Base-by-base conservation (phyloP, 2,113 vertebrate species). In the Grus americana region DNA sequence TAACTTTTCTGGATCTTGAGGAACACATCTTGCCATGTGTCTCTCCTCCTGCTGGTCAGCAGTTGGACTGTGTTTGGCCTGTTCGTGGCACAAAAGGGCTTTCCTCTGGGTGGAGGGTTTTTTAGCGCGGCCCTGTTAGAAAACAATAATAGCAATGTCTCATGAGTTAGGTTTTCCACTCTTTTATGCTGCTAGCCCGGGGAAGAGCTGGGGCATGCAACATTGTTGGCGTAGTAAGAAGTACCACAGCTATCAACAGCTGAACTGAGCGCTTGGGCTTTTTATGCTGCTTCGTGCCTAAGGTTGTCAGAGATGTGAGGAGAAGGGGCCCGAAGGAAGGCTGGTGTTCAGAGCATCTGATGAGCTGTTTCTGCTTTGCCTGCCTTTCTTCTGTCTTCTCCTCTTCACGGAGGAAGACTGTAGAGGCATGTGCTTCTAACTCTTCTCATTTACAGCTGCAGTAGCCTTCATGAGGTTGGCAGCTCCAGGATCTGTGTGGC, bases 361-460 rank as follows among this genome's bases (percentile, higher is more conserved):
- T 50, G 42, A 88, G 59, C 44, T 85, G 38, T 67, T 95, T 89
- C 68, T 95, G 83, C n/a, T 92, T 83, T 92, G 50, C n/a, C 34
- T 92, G 75, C 34, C 24, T 79, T 83, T 72, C 29, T 76, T 92
- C 82, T 74, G 49, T 76, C 59, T 68, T 67, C 62, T 81, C 61
- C 62, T 81, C 61, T 83, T 76, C 49, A 23, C 26, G 63, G 30
- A 68, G 66, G 36, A 87, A 78, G 54, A 74, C 4, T 55, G 2
- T 62, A 55, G 67, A 80, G 34, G 36, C 54, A 61, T 2, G 5
- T 73, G 79, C 59, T 85, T 76, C 62, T 91, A 63, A 75, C 36
- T 85, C 27, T 89, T 88, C 63, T n/a, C 47, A 66, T 76, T 83
- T 79, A 79, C 34, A 42, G 44, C 46, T 8, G 5, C 36, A 88